Conservation (phyloP, 2,888 invertebrate genomes). For the Drepana falcataria region DNA sequence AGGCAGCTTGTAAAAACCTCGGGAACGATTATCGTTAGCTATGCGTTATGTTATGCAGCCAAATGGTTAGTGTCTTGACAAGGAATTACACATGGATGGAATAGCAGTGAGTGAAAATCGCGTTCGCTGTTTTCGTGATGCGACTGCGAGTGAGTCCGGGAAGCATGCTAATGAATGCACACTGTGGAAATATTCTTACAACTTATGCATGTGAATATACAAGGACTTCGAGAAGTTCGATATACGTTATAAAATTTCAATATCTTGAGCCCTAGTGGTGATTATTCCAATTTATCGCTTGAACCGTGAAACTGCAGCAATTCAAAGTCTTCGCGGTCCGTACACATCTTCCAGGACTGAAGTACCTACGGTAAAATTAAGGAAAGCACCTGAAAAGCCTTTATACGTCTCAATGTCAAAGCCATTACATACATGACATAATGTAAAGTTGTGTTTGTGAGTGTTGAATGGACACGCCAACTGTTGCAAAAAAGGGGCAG, state of each 20-base stretch:
- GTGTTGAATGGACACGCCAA: too few species aligned
- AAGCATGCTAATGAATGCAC: constrained; percentile 57
- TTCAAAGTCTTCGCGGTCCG: too few species aligned
- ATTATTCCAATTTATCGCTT: too few species aligned
- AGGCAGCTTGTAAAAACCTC: constrained; percentile 1
- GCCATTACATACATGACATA: too few species aligned
- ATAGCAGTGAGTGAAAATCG: constrained; percentile 60
- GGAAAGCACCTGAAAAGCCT: too few species aligned
- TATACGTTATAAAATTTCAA: too few species aligned
- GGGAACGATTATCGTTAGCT: not conserved
- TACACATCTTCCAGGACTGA: too few species aligned
- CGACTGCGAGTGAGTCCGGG: constrained; percentile 34
- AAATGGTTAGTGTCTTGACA: constrained; percentile 41
- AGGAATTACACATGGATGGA: constrained; percentile 59
- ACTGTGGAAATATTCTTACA: constrained; percentile 33
- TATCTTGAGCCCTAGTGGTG: not conserved
- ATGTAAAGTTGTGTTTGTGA: too few species aligned
- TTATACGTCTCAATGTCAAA: too few species aligned
- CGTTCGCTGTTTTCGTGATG: constrained; percentile 35
- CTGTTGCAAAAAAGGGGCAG: too few species aligned
- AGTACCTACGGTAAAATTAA: too few species aligned
- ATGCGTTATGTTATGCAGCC: constrained; percentile 5
- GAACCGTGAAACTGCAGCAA: too few species aligned
- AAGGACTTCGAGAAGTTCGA: constrained; percentile 27
- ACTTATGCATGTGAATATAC: constrained; percentile 38